Evolutionary conservation across 2,113 vertebrate species (phyloP).

Genomic region (Glaucidium brasilianum): DNA sequence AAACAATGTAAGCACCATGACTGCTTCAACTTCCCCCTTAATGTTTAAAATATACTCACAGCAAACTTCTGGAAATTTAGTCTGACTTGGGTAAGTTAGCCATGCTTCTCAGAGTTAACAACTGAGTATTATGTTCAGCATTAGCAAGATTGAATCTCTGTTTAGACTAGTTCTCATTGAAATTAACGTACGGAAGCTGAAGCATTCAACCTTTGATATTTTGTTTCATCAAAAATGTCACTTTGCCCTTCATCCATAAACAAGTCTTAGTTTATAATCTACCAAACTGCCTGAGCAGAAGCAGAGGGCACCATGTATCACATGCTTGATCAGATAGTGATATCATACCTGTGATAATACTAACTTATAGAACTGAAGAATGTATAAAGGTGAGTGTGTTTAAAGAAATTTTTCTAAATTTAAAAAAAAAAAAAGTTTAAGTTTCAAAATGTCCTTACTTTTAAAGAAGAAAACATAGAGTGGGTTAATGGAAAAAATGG

Average conservation of each 20-base stretch:
- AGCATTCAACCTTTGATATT: background rate
- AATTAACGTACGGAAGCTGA: background rate
- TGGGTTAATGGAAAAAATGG: background rate
- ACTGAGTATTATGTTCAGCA: background rate
- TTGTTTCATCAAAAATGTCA: slow-evolving; percentile 1
- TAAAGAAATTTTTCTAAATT: background rate
- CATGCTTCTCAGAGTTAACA: background rate
- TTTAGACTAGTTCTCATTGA: background rate
- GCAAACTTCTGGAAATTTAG: background rate
- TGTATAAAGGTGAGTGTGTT: background rate
- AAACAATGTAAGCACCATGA: background rate
- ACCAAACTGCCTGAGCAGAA: slow-evolving; percentile 7
- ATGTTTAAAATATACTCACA: background rate
- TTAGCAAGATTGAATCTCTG: background rate
- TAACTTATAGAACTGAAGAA: background rate
- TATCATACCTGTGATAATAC: background rate
- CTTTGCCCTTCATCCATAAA: background rate
- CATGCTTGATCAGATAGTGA: background rate
- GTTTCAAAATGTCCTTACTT: background rate
- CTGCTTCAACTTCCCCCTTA: background rate
- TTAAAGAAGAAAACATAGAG: background rate
- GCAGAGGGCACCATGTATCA: background rate
- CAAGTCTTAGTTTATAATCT: slow-evolving; percentile 33
- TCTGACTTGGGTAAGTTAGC: background rate
- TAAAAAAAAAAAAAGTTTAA: background rate